These are phyloP conservation scores for Stichopus chloronotus DNA, from an alignment of 35 echinoderm and acorn worm genomes.

Conservation along the genomic window DNA sequence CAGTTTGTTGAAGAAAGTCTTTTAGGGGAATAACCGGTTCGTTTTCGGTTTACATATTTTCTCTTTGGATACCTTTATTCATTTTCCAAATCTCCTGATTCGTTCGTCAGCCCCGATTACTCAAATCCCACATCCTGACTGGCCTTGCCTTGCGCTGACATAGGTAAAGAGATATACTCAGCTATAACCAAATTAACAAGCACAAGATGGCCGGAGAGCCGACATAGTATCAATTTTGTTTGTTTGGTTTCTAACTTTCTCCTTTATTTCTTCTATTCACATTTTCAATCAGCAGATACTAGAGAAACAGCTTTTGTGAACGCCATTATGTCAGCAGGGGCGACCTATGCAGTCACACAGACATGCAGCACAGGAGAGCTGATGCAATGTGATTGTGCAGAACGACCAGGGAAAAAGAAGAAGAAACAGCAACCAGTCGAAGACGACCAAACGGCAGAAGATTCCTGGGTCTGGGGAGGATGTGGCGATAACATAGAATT, in stretches of 20 bases:
- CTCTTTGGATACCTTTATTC: no score
- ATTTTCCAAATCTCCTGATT: no score
- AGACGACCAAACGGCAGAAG: slow-evolving; percentile 23
- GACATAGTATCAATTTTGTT: neutral
- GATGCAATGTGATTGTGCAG: slow-evolving; percentile 85
- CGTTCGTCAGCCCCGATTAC: no score
- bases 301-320: slow-evolving; percentile 91
- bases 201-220: no score
- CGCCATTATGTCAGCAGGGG: slow-evolving; percentile 90
- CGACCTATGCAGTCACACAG: slow-evolving; percentile 79
- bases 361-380: slow-evolving; percentile 92
- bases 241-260: neutral
- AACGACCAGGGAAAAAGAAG: slow-evolving; percentile 50
- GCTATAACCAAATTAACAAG: no score
- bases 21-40: no score
- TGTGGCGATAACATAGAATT: slow-evolving; percentile 91
- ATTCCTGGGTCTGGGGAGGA: slow-evolving; percentile 88
- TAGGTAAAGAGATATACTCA: no score
- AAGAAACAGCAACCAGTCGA: slow-evolving; percentile 11
- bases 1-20: no score
- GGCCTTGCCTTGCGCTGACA: no score
- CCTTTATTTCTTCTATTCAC: neutral
- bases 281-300: slow-evolving; percentile 69
- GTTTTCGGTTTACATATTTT: no score
- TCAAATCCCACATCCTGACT: no score